A percentile compares a stretch with the other conserved stretches of the same genome.
phyloP scores from a whole-genome alignment of 2,797 vertebrate genomes.

The Tiaroga cobitis region DNA sequence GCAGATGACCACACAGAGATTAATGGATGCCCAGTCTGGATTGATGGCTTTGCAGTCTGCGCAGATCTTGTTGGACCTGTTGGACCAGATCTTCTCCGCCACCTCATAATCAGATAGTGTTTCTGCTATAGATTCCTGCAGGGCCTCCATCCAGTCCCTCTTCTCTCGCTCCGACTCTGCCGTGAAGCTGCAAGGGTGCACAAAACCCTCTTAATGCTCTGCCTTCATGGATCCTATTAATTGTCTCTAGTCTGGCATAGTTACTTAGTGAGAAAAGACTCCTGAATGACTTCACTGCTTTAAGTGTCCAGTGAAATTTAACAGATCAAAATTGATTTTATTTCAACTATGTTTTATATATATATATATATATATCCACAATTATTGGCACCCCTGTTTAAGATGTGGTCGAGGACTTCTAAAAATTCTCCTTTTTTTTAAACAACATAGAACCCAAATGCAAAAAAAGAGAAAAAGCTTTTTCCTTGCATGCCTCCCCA shows the following conservation, averaged over 20 bases:
- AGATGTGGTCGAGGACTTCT: no score
- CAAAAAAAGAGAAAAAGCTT: no score
- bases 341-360: not conserved
- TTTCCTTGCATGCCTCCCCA: no score
- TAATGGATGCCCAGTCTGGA: slow-evolving; percentile 98
- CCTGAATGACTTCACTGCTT: not conserved
- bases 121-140: slow-evolving; percentile 93
- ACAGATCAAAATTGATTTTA: not conserved
- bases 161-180: slow-evolving; percentile 91
- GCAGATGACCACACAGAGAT: slow-evolving; percentile 97
- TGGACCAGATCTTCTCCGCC: slow-evolving; percentile 99
- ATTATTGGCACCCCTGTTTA: no score
- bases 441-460: no score
- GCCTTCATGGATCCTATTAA: not conserved
- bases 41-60: slow-evolving; percentile 90
- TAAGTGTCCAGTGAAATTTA: not conserved
- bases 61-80: slow-evolving; percentile 90
- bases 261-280: not conserved
- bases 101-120: slow-evolving; percentile 96
- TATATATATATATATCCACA: no score
- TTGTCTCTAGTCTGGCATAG: not conserved
- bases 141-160: slow-evolving; percentile 90
- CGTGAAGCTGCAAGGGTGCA: slow-evolving; percentile 81
- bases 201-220: slow-evolving; percentile 22
- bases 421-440: no score